These are phyloP conservation scores for Brachyhypopomus occidentalis DNA, from an alignment of 2,113 vertebrate species.

Conservation along the genomic window DNA sequence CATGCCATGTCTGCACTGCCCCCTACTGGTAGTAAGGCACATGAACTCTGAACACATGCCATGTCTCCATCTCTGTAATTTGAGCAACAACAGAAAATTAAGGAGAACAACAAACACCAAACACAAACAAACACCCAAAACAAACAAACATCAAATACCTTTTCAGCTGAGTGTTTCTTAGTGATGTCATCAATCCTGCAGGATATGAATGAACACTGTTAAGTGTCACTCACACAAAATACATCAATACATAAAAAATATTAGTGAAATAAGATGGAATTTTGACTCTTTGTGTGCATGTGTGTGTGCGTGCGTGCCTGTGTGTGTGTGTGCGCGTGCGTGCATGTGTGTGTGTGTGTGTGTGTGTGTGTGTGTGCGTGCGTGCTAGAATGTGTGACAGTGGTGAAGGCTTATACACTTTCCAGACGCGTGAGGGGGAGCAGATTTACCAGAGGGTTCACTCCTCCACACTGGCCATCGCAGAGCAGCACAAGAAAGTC, in stretches of 20 bases:
- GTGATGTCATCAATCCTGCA: background rate
- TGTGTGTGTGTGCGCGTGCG: background rate
- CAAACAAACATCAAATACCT: background rate
- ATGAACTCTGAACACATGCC: too few species aligned
- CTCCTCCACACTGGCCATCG: conserved; percentile 88
- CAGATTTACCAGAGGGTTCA: conserved; percentile 97
- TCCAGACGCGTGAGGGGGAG: conserved; percentile 94
- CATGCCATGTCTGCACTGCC: too few species aligned
- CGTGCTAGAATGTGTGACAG: conserved; percentile 89
- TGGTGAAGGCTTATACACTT: conserved; percentile 95
- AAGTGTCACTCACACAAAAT: background rate
- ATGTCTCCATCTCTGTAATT: background rate
- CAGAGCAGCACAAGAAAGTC: conserved; percentile 93
- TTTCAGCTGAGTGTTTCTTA: background rate
- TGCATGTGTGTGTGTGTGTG: background rate
- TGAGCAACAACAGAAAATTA: background rate
- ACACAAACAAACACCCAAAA: too few species aligned
- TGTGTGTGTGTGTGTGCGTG: conserved; percentile 3
- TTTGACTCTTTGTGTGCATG: background rate
- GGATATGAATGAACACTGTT: background rate
- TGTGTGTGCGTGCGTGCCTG: background rate
- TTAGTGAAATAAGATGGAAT: background rate
- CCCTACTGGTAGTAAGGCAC: conserved; percentile 45
- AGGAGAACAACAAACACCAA: too few species aligned
- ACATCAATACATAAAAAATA: background rate